These are phyloP conservation scores for Mylabris phalerata DNA, from an alignment of 1,140 invertebrate genomes.

Conservation along the genomic window DNA sequence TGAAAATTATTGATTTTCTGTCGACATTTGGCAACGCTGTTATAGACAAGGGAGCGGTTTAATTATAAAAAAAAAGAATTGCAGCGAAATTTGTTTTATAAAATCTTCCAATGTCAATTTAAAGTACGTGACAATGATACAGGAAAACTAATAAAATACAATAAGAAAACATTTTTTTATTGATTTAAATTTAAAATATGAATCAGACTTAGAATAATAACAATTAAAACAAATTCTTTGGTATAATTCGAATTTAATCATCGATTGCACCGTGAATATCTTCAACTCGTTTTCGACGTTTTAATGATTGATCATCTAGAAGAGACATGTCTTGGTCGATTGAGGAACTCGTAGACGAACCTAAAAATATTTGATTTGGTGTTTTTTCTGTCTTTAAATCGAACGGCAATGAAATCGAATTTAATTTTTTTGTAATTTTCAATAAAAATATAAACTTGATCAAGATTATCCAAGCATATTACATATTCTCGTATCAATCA, in stretches of 20 bases:
- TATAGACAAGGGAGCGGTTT: too few relatives aligned
- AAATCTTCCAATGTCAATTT: background rate
- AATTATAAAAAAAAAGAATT: too few relatives aligned
- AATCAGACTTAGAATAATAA: background rate
- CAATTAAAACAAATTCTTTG: constrained; percentile 4
- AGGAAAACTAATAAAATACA: background rate
- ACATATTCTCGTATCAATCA: too few relatives aligned
- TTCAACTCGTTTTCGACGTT: constrained; percentile 5
- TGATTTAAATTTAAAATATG: too few relatives aligned
- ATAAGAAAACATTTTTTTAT: background rate
- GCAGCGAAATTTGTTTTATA: too few relatives aligned
- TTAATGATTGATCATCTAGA: constrained; percentile 2
- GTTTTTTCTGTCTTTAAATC: too few relatives aligned
- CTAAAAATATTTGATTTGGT: background rate
- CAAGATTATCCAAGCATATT: background rate
- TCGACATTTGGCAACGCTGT: too few relatives aligned
- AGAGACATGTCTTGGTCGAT: constrained; percentile 7
- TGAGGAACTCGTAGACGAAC: constrained; percentile 3
- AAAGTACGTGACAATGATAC: background rate
- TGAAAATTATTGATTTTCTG: too few relatives aligned
- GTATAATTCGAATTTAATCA: constrained; percentile 2
- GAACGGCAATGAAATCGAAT: background rate
- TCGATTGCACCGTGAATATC: constrained; percentile 1
- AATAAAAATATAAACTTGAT: background rate
- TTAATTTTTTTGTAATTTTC: background rate